Percentiles rank a stretch among this genome's conserved stretches.
phyloP scores from a whole-genome alignment of 2,797 vertebrate genomes.

The Bradypodion pumilum region DNA sequence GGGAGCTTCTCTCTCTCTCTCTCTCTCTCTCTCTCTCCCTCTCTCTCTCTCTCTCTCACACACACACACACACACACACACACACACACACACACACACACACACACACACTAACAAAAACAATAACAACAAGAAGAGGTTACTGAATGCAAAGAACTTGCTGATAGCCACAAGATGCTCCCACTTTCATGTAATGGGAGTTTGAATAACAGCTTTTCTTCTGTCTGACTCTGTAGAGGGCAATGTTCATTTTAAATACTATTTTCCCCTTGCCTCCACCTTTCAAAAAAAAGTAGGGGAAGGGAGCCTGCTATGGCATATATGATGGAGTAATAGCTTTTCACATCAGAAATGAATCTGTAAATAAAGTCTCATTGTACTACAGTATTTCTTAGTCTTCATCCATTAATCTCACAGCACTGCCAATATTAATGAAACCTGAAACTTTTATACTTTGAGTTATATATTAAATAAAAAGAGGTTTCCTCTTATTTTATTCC shows the following conservation, averaged over 20 bases:
- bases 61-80: too few species aligned
- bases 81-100: too few species aligned
- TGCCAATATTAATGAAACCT: constrained; percentile 73
- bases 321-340: constrained; percentile 70
- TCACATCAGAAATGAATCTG: constrained; percentile 74
- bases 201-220: constrained; percentile 40
- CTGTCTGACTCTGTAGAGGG: constrained; percentile 57
- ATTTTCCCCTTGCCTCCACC: constrained; percentile 62
- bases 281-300: constrained; percentile 53
- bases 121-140: constrained; percentile 41
- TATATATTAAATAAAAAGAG: constrained; percentile 34
- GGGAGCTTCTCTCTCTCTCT: too few species aligned
- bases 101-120: too few species aligned
- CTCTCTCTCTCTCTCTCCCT: too few species aligned
- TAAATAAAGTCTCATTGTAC: constrained; percentile 73
- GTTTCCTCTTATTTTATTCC: constrained; percentile 71
- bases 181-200: constrained; percentile 19
- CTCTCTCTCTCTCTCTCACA: too few species aligned
- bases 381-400: constrained; percentile 73
- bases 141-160: constrained; percentile 38
- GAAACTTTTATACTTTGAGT: constrained; percentile 68
- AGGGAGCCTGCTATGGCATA: constrained; percentile 67
- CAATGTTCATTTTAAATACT: constrained; percentile 68
- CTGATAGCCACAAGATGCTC: neutral
- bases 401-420: constrained; percentile 76